These are phyloP conservation scores for Falco concolor DNA, from an alignment of 2,797 vertebrate genomes.

Conservation along the genomic window DNA sequence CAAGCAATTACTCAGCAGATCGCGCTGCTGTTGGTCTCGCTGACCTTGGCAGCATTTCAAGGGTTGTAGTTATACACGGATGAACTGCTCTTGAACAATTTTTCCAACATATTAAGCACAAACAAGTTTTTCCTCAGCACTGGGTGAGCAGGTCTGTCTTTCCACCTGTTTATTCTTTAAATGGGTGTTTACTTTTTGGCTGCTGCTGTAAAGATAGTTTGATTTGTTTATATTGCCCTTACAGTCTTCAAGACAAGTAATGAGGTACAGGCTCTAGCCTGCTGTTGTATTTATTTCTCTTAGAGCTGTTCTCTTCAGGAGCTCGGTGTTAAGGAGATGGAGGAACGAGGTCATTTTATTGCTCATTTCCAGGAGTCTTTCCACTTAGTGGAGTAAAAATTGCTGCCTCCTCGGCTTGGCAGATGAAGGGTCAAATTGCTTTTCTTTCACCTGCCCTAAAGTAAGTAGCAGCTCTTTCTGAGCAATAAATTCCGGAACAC, in stretches of 20 bases:
- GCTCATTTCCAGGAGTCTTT: background rate
- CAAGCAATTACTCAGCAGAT: constrained; percentile 41
- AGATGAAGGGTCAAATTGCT: background rate
- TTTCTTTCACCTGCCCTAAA: background rate
- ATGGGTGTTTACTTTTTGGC: constrained; percentile 6
- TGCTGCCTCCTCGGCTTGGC: background rate
- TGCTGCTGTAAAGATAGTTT: constrained; percentile 21
- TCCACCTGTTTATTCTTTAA: constrained; percentile 33
- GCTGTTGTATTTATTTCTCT: constrained; percentile 29
- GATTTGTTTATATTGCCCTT: constrained; percentile 43
- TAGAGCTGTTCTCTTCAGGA: constrained; percentile 4
- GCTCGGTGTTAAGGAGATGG: background rate
- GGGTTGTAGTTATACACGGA: constrained; percentile 8
- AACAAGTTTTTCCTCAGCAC: constrained; percentile 19
- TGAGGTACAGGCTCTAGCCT: background rate
- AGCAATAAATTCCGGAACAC: background rate
- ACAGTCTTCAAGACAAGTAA: background rate
- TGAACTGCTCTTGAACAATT: constrained; percentile 39
- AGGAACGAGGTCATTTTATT: background rate
- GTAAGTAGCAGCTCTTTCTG: background rate
- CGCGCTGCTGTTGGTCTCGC: background rate
- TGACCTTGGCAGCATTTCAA: constrained; percentile 22
- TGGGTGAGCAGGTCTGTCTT: constrained; percentile 4
- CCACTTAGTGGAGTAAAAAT: background rate
- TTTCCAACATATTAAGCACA: constrained; percentile 51